Percentiles rank a stretch among this genome's conserved stretches.
Conservation (phyloP, 2,797 vertebrate species). For the Pelobates cultripes region DNA sequence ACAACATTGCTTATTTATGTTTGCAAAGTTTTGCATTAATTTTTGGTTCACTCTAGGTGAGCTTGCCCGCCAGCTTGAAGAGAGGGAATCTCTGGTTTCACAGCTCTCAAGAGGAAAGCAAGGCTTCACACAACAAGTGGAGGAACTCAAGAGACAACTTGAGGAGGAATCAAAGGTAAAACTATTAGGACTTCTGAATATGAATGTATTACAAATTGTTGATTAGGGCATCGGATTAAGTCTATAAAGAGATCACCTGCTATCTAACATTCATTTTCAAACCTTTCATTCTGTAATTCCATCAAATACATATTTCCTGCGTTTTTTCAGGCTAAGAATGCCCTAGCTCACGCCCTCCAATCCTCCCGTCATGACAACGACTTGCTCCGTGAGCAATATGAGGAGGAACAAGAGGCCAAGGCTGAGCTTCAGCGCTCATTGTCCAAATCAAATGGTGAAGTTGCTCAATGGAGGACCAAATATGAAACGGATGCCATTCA, state of each 20-base stretch:
- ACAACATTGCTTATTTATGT: too few species aligned
- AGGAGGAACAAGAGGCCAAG: conserved; percentile 74
- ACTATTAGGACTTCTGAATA: neutral
- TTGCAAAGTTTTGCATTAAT: neutral
- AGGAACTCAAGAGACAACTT: conserved; percentile 87
- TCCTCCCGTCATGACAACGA: conserved; percentile 73
- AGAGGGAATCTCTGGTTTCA: conserved; percentile 86
- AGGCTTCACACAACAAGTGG: conserved; percentile 89
- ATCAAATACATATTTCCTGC: neutral
- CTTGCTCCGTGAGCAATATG: conserved; percentile 70
- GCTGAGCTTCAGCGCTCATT: conserved; percentile 68
- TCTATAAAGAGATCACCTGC: neutral
- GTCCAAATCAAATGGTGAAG: conserved; percentile 73
- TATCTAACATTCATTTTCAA: neutral
- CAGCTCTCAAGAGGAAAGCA: conserved; percentile 88
- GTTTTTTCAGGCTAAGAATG: conserved; percentile 69
- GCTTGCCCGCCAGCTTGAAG: conserved; percentile 81
- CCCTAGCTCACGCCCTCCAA: conserved; percentile 73
- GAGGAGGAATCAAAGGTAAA: conserved; percentile 80
- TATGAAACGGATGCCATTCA: conserved; percentile 72
- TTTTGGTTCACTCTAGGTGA: conserved; percentile 73
- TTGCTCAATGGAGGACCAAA: conserved; percentile 75
- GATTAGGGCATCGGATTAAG: neutral
- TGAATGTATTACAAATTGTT: neutral
- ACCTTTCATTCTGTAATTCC: neutral